Evolutionary conservation across 1,140 invertebrate genomes (phyloP).

Genomic region (Metopolophium dirhodum): DNA sequence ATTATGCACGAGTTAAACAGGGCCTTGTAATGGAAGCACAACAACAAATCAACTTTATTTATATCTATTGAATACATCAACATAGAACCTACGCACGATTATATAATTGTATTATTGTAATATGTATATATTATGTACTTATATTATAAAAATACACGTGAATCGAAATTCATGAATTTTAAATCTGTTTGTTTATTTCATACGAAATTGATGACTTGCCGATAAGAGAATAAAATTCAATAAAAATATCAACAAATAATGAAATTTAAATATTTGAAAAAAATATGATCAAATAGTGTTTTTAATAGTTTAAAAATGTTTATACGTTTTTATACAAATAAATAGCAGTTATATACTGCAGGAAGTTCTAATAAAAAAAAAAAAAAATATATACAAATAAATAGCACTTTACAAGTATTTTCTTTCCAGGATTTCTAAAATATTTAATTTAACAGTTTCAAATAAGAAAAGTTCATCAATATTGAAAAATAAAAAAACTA

Average conservation of each 20-base stretch:
- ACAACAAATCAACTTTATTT: not conserved
- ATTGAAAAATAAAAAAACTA: not conserved
- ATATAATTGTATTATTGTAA: not conserved
- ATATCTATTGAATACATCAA: not conserved
- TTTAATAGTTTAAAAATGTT: not conserved
- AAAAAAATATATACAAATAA: no score
- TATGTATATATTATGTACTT: not conserved
- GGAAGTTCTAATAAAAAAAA: no score
- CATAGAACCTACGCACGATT: not conserved
- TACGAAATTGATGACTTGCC: not conserved
- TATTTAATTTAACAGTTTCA: not conserved
- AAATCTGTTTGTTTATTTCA: not conserved
- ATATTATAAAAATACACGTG: not conserved
- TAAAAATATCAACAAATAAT: not conserved
- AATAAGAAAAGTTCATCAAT: not conserved
- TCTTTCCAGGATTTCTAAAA: not conserved
- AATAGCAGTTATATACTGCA: no score
- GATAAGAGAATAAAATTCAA: not conserved
- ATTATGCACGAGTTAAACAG: not conserved
- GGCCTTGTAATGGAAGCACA: not conserved
- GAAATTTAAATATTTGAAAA: not conserved
- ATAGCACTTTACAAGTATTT: not conserved
- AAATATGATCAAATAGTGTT: not conserved
- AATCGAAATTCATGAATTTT: constrained; percentile 10
- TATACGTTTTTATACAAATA: not conserved